These are phyloP conservation scores for Acromyrmex echinatior DNA, from an alignment of 1,140 invertebrate species.

Conservation along the genomic window DNA sequence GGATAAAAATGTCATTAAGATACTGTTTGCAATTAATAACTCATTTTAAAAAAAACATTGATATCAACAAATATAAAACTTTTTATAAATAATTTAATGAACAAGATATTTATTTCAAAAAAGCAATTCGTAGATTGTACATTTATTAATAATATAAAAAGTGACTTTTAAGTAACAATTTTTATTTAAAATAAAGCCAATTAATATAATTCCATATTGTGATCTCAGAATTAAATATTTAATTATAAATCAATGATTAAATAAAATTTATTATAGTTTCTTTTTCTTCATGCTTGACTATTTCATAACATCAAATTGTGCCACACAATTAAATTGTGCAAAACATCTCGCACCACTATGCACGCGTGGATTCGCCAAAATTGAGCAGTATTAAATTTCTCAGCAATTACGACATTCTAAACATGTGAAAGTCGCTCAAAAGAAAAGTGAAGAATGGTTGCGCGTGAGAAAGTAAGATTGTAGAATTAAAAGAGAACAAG, in stretches of 20 bases:
- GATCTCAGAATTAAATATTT: constrained; percentile 16
- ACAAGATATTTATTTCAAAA: not conserved
- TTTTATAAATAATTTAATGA: constrained; percentile 20
- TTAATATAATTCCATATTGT: not conserved
- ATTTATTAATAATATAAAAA: constrained; percentile 13
- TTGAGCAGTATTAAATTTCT: constrained; percentile 77
- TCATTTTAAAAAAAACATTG: constrained; percentile 24
- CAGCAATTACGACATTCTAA: constrained; percentile 74
- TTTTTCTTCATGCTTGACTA: not conserved
- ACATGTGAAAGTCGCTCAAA: constrained; percentile 73
- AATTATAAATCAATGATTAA: constrained; percentile 19
- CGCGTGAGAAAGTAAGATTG: constrained; percentile 30
- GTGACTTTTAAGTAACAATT: not conserved
- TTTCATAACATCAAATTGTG: not conserved
- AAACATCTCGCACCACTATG: constrained; percentile 58
- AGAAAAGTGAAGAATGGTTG: constrained; percentile 33
- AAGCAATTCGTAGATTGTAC: not conserved
- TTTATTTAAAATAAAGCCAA: not conserved
- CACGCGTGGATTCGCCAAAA: constrained; percentile 70
- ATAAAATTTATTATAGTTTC: not conserved
- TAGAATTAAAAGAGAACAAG: constrained; percentile 19
- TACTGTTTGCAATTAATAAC: not conserved
- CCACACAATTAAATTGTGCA: not conserved
- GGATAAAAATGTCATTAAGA: not conserved
- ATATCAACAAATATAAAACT: not conserved